Percentiles rank a stretch among this genome's conserved stretches.
Conservation (phyloP, 2,113 vertebrate genomes). For the Corythornis madagascariensis region DNA sequence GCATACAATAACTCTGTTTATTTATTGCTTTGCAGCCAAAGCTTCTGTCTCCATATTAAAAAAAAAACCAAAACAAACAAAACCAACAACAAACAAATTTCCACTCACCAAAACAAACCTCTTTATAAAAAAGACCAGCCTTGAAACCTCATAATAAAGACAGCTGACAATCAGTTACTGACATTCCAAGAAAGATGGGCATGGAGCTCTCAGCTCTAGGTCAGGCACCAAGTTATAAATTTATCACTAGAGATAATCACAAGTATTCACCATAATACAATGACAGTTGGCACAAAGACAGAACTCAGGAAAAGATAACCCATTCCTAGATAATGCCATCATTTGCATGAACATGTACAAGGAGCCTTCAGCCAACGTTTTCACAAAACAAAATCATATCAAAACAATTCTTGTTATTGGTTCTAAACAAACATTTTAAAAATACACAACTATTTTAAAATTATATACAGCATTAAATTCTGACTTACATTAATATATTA, state of each 20-base stretch:
- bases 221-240: constrained; percentile 40
- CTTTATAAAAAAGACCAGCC: constrained; percentile 36
- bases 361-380: background rate
- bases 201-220: constrained; percentile 10
- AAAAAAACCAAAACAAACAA: background rate
- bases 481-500: background rate
- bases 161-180: constrained; percentile 23
- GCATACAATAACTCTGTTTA: constrained; percentile 63
- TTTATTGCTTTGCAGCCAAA: constrained; percentile 57
- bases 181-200: constrained; percentile 44
- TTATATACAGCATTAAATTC: background rate
- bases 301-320: constrained; percentile 45
- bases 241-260: constrained; percentile 42
- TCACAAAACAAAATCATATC: background rate
- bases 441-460: background rate
- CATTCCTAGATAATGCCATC: constrained; percentile 42
- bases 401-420: background rate
- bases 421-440: background rate
- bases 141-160: constrained; percentile 52
- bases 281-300: constrained; percentile 37
- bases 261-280: constrained; percentile 54
- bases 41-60: constrained; percentile 28
- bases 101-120: no score
- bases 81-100: background rate
- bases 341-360: constrained; percentile 46